Evolutionary conservation across 2,113 vertebrate species (phyloP), one percentile per base, ranked within the genome.

Genomic region (Pundamilia nyererei): DNA sequence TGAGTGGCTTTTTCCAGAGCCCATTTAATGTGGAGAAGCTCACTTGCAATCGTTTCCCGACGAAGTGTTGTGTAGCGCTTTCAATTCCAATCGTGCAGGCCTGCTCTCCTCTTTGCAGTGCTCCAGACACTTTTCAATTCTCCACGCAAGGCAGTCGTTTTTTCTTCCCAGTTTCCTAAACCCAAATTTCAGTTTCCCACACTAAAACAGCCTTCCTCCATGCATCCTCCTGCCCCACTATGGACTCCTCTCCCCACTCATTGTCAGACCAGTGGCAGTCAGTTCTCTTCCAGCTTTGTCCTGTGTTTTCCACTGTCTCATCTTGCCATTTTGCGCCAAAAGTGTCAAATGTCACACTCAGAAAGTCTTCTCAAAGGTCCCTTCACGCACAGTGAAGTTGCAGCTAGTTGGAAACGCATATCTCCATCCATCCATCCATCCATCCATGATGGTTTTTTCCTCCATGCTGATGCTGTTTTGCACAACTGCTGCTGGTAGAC

Each of bases 41-140:
- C 54, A 55, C 54, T 55, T 55, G 11, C 21, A 26, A 55, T 55
- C 4, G 0, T 55, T 55, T 26, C 53, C 53, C 1, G 6, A 24
- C 0, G 1, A 55, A 24, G 4, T 55, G 53, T 55, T 55, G 53
- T 24, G 53, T 4, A 55, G 53, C 11, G 4, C 53, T 55, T 55
- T 55, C 53, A 24, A 55, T 55, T 24, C 11, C 1, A 2, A 55
- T 13, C 11, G 0, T 53, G 19, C 49, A 53, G 49, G 19, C 49
- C 19, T n/a, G 5, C 51, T 12, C n/a, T 21, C 5, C n/a, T 54
- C 51, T 54, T 21, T 54, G n/a, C 51, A 21, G 21, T 55, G 53
- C 21, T 55, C 11, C 53, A 24, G 53, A 55, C 53, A 24, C 21
- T 55, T 55, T 55, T 55, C 53, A 55, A 55, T 55, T 55, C 53